Percentiles rank a stretch among this genome's conserved stretches.
Conservation (phyloP, 2,113 vertebrate genomes). For the Otis tarda region DNA sequence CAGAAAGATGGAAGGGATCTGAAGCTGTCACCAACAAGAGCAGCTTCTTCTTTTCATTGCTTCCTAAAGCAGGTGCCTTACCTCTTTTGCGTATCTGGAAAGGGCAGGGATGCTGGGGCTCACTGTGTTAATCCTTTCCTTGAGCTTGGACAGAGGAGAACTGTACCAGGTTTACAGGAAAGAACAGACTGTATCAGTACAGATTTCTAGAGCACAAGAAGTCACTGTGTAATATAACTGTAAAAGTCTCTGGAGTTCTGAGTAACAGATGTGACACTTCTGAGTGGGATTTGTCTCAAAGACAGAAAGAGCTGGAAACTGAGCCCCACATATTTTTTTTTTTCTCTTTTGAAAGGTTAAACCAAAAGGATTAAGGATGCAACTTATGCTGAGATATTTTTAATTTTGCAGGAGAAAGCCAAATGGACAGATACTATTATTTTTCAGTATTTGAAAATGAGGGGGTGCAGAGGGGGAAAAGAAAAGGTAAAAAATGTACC, state of each 20-base stretch:
- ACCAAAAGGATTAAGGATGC: not conserved
- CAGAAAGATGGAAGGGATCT: not conserved
- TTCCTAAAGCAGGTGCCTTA: not conserved
- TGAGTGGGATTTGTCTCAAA: constrained; percentile 1
- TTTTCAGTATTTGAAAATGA: not conserved
- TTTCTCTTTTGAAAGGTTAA: not conserved
- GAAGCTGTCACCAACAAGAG: not conserved
- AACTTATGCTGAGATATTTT: not conserved
- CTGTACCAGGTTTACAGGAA: not conserved
- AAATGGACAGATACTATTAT: not conserved
- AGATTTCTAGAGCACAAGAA: not conserved
- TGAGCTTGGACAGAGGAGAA: not conserved
- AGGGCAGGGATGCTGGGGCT: not conserved
- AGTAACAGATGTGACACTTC: not conserved
- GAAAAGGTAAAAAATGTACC: not conserved
- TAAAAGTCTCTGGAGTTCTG: not conserved
- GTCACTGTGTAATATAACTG: not conserved
- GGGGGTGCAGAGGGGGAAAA: fast-evolving
- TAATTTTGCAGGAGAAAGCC: not conserved
- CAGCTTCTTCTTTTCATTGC: not conserved
- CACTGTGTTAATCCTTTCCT: not conserved
- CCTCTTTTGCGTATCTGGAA: not conserved
- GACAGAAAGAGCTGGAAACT: not conserved
- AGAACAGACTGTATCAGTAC: not conserved
- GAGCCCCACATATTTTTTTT: not conserved